Evolutionary conservation across 2,888 invertebrate species (phyloP).

Genomic region (Crossocerus cetratus): DNA sequence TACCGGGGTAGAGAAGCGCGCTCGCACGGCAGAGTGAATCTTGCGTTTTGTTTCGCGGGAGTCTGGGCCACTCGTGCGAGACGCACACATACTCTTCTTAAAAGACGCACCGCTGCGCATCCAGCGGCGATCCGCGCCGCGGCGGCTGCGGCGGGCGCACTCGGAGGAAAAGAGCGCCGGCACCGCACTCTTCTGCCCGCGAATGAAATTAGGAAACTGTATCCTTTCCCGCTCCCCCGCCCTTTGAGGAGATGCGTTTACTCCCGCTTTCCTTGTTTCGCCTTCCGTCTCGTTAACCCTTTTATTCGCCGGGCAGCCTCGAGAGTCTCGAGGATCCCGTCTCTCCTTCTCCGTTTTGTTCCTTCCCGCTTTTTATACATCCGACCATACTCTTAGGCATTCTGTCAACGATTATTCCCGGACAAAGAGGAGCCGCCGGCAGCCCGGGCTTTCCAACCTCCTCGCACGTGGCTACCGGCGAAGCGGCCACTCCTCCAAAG

Average conservation of each 20-base stretch:
- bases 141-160: neutral
- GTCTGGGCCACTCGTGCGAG: conserved; percentile 56
- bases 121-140: conserved; percentile 28
- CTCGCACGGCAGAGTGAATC: conserved; percentile 50
- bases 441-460: too few relatives aligned
- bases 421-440: neutral
- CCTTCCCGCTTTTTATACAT: conserved; percentile 48
- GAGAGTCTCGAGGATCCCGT: conserved; percentile 47
- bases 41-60: conserved; percentile 56
- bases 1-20: conserved; percentile 4
- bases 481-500: too few relatives aligned
- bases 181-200: conserved; percentile 38
- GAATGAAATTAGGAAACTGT: conserved; percentile 63
- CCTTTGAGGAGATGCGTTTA: conserved; percentile 59
- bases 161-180: conserved; percentile 46
- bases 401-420: conserved; percentile 38
- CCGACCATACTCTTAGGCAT: conserved; percentile 31
- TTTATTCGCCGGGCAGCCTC: conserved; percentile 51
- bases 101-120: conserved; percentile 41
- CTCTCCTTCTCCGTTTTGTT: conserved; percentile 27
- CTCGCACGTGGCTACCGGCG: too few relatives aligned
- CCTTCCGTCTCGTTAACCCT: conserved; percentile 61
- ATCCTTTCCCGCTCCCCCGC: conserved; percentile 41
- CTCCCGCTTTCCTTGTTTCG: conserved; percentile 56
- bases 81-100: conserved; percentile 44